phyloP scores from a whole-genome alignment of 2,888 invertebrate genomes.

The Cephus rjabovi region DNA sequence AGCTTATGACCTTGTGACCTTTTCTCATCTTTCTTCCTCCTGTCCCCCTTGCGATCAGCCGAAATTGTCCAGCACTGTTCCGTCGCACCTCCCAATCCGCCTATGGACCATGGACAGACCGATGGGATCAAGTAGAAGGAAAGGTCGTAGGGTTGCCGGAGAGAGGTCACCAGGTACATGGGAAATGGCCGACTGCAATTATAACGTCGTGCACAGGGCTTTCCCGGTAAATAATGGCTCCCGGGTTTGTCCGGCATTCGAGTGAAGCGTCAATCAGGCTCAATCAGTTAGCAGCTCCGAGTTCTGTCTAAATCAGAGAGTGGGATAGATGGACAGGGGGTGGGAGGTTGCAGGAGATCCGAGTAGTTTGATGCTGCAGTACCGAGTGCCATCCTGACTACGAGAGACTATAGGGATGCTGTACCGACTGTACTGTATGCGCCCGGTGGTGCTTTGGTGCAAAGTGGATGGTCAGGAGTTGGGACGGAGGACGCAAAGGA shows the following conservation, averaged over 20 bases:
- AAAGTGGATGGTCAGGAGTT: conserved; percentile 11
- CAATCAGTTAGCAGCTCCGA: conserved; percentile 58
- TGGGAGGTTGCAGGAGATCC: background rate
- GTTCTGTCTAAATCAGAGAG: conserved; percentile 57
- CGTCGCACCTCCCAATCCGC: no score
- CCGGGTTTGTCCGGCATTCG: conserved; percentile 58
- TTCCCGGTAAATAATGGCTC: conserved; percentile 60
- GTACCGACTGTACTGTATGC: no score
- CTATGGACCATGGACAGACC: no score
- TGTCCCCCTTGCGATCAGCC: no score
- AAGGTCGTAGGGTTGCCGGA: no score
- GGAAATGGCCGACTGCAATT: conserved; percentile 57
- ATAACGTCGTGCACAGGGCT: conserved; percentile 53
- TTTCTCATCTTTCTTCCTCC: no score
- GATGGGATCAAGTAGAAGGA: no score
- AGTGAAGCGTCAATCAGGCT: conserved; percentile 63
- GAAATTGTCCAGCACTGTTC: no score
- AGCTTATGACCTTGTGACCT: no score
- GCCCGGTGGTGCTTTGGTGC: background rate
- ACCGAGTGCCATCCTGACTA: no score
- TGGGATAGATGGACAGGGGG: conserved; percentile 27
- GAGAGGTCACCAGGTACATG: background rate
- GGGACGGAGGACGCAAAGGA: conserved; percentile 19
- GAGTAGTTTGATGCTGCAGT: no score
- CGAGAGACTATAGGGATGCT: no score